Percentiles rank a stretch among this genome's conserved stretches.
Conservation (phyloP, 2,113 vertebrate species). For the Triplophysa rosa region DNA sequence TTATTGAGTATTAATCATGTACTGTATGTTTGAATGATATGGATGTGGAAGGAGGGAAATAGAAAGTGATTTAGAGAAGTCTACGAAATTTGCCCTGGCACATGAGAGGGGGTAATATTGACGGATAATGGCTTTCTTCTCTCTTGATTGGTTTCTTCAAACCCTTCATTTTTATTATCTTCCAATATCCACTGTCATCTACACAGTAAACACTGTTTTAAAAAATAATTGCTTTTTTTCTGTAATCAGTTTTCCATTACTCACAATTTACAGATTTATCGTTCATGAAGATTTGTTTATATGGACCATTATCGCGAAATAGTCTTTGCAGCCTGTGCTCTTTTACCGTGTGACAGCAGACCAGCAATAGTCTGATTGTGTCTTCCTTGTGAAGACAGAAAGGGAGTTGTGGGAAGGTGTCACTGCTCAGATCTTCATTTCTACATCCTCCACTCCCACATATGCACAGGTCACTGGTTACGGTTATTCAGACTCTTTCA, state of each 20-base stretch:
- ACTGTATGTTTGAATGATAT: slow-evolving; percentile 24
- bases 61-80: slow-evolving; percentile 66
- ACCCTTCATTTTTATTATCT: slow-evolving; percentile 66
- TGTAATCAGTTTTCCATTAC: slow-evolving; percentile 4
- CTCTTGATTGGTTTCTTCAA: slow-evolving; percentile 65
- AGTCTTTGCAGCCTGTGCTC: neutral
- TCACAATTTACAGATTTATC: slow-evolving; percentile 23
- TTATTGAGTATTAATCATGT: slow-evolving; percentile 68
- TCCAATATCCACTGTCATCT: slow-evolving; percentile 53
- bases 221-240: slow-evolving; percentile 41
- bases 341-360: slow-evolving; percentile 4
- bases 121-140: slow-evolving; percentile 62
- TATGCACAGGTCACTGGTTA: slow-evolving; percentile 43
- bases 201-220: slow-evolving; percentile 38
- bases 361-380: neutral
- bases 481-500: slow-evolving; percentile 49
- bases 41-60: slow-evolving; percentile 1
- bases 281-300: slow-evolving; percentile 1
- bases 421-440: slow-evolving; percentile 44
- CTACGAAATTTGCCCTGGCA: slow-evolving; percentile 60
- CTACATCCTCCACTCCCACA: slow-evolving; percentile 44
- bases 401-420: slow-evolving; percentile 50
- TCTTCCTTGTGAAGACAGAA: slow-evolving; percentile 2
- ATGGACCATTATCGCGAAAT: neutral
- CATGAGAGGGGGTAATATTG: slow-evolving; percentile 62